Evolutionary conservation across 2,797 vertebrate species (phyloP).

Genomic region (Pteropus rufus): DNA sequence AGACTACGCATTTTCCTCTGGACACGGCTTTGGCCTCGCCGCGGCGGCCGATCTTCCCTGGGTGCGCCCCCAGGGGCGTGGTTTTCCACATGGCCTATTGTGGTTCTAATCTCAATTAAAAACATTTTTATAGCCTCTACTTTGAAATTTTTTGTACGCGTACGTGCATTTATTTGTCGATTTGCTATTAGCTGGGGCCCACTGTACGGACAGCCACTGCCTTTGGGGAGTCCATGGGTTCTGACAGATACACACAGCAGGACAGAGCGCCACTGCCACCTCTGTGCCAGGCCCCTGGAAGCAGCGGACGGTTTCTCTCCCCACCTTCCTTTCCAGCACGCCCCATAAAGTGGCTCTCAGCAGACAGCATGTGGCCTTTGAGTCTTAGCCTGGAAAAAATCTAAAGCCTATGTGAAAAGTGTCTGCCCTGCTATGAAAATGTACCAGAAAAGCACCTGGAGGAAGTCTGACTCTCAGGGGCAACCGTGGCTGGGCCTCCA

Average conservation of each 20-base stretch:
- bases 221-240: background rate
- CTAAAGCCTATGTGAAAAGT: background rate
- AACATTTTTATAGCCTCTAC: background rate
- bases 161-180: background rate
- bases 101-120: background rate
- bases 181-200: background rate
- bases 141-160: background rate
- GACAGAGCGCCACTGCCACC: background rate
- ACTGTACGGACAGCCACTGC: background rate
- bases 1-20: background rate
- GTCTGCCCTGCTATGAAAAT: accelerated
- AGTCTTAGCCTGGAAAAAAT: background rate
- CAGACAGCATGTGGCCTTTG: background rate
- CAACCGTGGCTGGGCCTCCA: background rate
- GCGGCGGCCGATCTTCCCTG: background rate
- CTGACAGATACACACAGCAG: too few relatives aligned
- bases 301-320: background rate
- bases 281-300: too few relatives aligned
- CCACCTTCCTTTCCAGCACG: background rate
- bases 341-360: background rate
- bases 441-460: accelerated
- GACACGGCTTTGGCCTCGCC: background rate
- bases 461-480: background rate
- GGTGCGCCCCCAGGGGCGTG: background rate
- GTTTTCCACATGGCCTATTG: background rate